Evolutionary conservation across 2,113 vertebrate genomes (phyloP), one percentile per base, ranked within the genome.

Genomic region (Stictonetta naevosa): DNA sequence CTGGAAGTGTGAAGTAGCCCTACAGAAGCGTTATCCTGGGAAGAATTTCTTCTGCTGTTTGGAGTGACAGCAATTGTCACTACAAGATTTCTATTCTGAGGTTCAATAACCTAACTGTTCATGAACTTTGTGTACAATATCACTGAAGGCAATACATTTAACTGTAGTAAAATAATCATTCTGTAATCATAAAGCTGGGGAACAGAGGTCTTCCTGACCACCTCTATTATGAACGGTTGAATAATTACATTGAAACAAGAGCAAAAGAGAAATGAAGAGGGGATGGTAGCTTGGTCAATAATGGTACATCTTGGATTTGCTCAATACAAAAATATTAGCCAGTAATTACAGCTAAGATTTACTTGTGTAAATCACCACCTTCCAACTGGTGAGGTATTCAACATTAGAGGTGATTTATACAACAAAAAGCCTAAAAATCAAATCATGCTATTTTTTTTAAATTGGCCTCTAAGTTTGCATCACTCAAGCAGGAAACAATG

Each of bases 1-100:
- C 58, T 91, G 83, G 29, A 67, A 81, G 42, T 1, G 3, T n/a
- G n/a, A 75, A 89, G 29, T 29, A 86, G 28, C 28, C 44, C 56
- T 40, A 64, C 5, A 58, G 10, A 80, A 10, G 1, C 4, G 22
- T 21, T 38, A 29, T 0, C 28, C 11, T 6, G 14, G 21, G 8
- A 93, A 69, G 48, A 73, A 40, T 17, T 38, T 62, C 3, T 83
- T 33, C 10, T 81, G 34, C 20, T 72, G 76, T 62, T 52, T 67
- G 23, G 20, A 81, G 68, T 9, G 18, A 25, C 33, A 64, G 4
- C 77, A 11, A 50, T 2, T 55, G 59, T 59, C 34, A 85, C 48
- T 69, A 48, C 8, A 22, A 38, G 38, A 34, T 17, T 64, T 79
- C 56, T 68, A 38, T 11, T n/a, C 5, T 21, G 53, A 74, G 11